A percentile compares a stretch with the other conserved stretches of the same genome.
Conservation (phyloP, 30 jellyfish, hydroid and myxozoan genomes). For the Turritopsis dohrnii region DNA sequence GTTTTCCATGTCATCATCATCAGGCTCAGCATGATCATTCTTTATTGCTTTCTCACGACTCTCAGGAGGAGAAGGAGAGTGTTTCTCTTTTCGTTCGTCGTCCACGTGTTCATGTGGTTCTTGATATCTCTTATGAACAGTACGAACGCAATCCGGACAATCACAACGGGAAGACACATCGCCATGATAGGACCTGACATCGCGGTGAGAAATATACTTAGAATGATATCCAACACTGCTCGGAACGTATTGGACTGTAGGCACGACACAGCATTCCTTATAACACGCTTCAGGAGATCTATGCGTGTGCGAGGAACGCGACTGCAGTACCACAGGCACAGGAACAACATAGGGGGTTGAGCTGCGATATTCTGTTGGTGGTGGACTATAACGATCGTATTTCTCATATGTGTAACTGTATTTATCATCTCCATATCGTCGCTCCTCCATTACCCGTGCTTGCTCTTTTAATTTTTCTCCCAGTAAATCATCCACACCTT, state of each 20-base stretch:
- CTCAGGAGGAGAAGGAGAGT: not conserved
- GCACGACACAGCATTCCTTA: constrained; percentile 30
- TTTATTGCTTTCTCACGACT: not conserved
- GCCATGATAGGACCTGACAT: not conserved
- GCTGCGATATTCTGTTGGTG: constrained; percentile 3
- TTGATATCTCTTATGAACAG: constrained; percentile 10
- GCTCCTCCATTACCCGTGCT: constrained; percentile 13
- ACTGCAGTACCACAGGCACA: constrained; percentile 22
- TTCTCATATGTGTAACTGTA: not conserved
- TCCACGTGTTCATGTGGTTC: not conserved
- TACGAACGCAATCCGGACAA: constrained; percentile 23
- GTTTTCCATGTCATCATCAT: not conserved
- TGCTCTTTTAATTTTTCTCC: constrained; percentile 25
- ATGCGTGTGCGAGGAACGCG: not conserved
- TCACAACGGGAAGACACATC: constrained; percentile 3
- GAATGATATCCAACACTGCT: not conserved
- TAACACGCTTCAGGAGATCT: constrained; percentile 5
- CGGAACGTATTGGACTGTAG: constrained; percentile 20
- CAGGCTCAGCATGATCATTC: too few species aligned
- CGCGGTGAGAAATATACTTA: not conserved
- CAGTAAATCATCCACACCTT: constrained; percentile 37
- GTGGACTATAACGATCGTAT: not conserved
- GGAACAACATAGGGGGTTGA: constrained; percentile 26
- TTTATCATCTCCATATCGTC: constrained; percentile 3
- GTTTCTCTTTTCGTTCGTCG: not conserved